Percentiles rank a stretch among this genome's conserved stretches.
These are phyloP conservation scores for Aurelia coerulea DNA, from an alignment of 30 jellyfish, hydroid and myxozoan species.

Conservation along the genomic window DNA sequence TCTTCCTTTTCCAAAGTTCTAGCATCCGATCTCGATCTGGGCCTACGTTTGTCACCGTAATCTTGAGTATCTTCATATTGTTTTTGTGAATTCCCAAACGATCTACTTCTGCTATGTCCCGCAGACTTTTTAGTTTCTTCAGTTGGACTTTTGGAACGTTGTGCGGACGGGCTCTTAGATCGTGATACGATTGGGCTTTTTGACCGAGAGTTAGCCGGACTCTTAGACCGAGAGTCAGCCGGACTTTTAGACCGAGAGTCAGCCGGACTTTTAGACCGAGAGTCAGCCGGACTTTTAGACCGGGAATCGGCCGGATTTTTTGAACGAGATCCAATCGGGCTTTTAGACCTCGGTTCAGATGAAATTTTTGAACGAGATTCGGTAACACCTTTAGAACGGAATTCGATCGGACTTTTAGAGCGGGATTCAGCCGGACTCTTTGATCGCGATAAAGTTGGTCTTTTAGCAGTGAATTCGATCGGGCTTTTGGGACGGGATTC, in stretches of 20 bases:
- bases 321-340: not conserved
- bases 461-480: not conserved
- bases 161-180: slow-evolving; percentile 1
- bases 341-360: not conserved
- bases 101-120: slow-evolving; percentile 11
- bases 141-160: slow-evolving; percentile 12
- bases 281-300: not conserved
- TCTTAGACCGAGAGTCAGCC: not conserved
- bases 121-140: not conserved
- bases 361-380: not conserved
- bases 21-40: slow-evolving; percentile 31
- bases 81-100: slow-evolving; percentile 10
- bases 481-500: slow-evolving; percentile 5
- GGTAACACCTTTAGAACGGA: not conserved
- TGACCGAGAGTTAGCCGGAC: not conserved
- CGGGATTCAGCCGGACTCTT: slow-evolving; percentile 7
- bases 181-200: not conserved
- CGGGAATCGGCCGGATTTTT: not conserved
- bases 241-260: not conserved
- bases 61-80: too few species aligned
- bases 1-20: not conserved
- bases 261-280: not conserved
- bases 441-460: not conserved
- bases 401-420: not conserved
- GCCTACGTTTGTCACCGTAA: not conserved